Conservation (phyloP, 1,140 invertebrate species). For the Pteromalus puparum region DNA sequence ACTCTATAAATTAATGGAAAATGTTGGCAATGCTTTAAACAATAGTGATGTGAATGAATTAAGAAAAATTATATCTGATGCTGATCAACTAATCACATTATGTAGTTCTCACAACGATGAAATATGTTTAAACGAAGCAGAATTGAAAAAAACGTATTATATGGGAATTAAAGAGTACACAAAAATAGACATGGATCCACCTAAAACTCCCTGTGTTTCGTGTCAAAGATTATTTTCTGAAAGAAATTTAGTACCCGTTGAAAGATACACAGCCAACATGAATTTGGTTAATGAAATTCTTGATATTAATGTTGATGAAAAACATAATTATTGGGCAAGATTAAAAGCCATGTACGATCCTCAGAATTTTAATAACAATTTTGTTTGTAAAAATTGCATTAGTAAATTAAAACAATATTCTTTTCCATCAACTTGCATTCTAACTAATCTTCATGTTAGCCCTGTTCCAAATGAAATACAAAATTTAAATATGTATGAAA, state of each 20-base stretch:
- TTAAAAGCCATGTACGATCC: not conserved
- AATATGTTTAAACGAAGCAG: not conserved
- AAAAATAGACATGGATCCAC: slow-evolving; percentile 24
- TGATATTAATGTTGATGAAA: too few relatives aligned
- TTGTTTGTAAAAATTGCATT: slow-evolving; percentile 54
- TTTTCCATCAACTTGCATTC: slow-evolving; percentile 20
- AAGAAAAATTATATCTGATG: too few relatives aligned
- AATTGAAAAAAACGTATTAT: not conserved
- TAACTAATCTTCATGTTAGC: too few relatives aligned
- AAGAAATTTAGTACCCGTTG: too few relatives aligned
- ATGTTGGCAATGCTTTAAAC: not conserved
- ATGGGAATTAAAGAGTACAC: not conserved
- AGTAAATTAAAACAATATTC: slow-evolving; percentile 44
- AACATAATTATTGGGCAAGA: slow-evolving; percentile 42
- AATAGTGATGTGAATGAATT: too few relatives aligned
- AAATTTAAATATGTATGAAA: slow-evolving; percentile 57
- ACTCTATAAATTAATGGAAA: not conserved
- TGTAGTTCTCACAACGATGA: too few relatives aligned
- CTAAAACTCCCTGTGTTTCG: not conserved
- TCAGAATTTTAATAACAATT: slow-evolving; percentile 32
- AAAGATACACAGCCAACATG: too few relatives aligned
- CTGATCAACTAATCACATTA: too few relatives aligned
- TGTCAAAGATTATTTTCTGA: too few relatives aligned
- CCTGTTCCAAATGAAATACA: too few relatives aligned
- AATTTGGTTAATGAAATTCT: too few relatives aligned